Evolutionary conservation across 2,113 vertebrate genomes (phyloP).

Genomic region (Prolemur simus): DNA sequence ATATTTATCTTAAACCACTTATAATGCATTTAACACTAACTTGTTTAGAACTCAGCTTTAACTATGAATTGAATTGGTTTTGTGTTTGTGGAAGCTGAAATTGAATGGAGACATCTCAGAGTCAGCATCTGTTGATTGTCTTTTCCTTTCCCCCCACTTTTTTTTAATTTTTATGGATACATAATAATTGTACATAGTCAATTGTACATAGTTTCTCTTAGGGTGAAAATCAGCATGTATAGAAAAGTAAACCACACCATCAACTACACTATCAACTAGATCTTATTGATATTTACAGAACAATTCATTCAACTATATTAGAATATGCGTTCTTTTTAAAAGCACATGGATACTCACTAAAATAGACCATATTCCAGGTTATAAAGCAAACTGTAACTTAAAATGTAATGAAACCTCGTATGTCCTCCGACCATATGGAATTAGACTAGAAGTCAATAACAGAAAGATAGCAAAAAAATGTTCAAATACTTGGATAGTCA

Average conservation of each 20-base stretch:
- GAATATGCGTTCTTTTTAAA: neutral
- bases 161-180: neutral
- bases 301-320: neutral
- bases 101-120: too few relatives aligned
- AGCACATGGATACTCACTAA: neutral
- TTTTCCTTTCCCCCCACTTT: neutral
- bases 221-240: neutral
- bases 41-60: neutral
- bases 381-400: neutral
- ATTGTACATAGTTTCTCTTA: neutral
- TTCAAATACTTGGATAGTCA: neutral
- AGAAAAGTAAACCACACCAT: neutral
- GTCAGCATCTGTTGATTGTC: neutral
- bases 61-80: neutral
- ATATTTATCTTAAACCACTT: neutral
- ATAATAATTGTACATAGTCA: neutral
- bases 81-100: neutral
- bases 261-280: neutral
- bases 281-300: neutral
- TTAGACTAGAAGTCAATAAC: neutral
- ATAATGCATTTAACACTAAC: neutral
- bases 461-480: neutral
- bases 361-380: neutral
- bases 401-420: neutral
- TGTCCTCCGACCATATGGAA: neutral